Conservation (phyloP, 2,797 vertebrate genomes). For the Emydoidea blandingii region DNA sequence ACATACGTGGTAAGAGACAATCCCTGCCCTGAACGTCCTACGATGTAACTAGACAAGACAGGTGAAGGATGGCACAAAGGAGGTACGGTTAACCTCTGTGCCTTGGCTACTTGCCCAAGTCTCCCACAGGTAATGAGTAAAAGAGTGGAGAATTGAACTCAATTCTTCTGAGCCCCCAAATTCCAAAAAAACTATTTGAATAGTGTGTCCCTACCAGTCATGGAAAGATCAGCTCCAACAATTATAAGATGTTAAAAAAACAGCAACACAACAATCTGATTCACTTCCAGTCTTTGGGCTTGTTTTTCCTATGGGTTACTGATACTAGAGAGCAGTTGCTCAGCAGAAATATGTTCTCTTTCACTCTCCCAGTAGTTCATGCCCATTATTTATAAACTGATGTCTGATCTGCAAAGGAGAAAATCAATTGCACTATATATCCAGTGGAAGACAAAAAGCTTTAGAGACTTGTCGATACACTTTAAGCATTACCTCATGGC, state of each 20-base stretch:
- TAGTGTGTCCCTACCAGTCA: background rate
- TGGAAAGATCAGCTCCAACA: background rate
- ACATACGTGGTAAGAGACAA: background rate
- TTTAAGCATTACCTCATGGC: conserved; percentile 11
- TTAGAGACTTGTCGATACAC: background rate
- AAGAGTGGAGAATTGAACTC: background rate
- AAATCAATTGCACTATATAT: conserved; percentile 6
- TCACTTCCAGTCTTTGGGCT: background rate
- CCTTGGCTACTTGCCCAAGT: background rate
- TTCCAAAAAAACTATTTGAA: background rate
- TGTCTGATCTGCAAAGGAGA: background rate
- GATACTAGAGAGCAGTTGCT: background rate
- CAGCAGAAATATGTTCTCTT: background rate
- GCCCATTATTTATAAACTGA: conserved; percentile 16
- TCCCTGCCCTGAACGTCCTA: background rate
- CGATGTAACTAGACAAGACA: background rate
- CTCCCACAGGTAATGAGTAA: background rate
- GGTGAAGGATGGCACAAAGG: background rate
- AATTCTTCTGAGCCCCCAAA: rapidly evolving
- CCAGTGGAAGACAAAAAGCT: conserved; percentile 35
- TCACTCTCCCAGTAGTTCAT: background rate
- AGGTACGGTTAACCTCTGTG: background rate
- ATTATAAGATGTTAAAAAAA: background rate
- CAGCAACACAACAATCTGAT: background rate
- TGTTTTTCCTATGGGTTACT: background rate